Evolutionary conservation across 2,797 vertebrate species (phyloP).

Genomic region (Anisognathus igniventris): DNA sequence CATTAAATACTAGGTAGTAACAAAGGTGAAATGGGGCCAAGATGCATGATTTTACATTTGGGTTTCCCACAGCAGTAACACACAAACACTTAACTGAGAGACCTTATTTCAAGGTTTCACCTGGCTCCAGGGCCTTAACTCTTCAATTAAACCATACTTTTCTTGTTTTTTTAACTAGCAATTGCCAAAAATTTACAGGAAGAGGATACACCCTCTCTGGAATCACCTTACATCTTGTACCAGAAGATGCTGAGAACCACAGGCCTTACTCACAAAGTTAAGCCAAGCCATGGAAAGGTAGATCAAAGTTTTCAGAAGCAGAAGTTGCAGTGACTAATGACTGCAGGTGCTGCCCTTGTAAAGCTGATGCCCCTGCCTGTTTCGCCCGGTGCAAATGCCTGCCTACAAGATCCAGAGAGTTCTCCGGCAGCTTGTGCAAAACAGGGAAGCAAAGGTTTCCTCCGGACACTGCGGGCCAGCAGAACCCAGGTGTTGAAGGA

Average conservation of each 20-base stretch:
- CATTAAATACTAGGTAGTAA: neutral
- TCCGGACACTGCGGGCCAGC: neutral
- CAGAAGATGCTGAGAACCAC: neutral
- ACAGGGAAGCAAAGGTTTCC: neutral
- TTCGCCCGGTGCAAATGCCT: rapidly evolving
- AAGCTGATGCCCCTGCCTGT: neutral
- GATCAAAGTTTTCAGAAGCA: neutral
- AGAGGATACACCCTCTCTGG: neutral
- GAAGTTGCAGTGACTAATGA: neutral
- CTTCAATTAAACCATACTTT: neutral
- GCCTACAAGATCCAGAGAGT: neutral
- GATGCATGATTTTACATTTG: neutral
- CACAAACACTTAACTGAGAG: neutral
- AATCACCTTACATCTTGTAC: neutral
- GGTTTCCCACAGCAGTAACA: neutral
- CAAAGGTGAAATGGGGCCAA: neutral
- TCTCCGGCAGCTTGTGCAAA: neutral
- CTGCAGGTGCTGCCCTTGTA: neutral
- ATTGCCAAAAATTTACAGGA: neutral
- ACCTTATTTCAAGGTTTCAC: neutral
- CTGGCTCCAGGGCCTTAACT: neutral
- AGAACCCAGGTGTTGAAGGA: neutral
- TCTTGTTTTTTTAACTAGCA: neutral
- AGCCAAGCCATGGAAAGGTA: neutral
- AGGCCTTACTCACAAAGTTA: neutral